Conservation (phyloP, 1,140 invertebrate species). For the Tribolium castaneum region DNA sequence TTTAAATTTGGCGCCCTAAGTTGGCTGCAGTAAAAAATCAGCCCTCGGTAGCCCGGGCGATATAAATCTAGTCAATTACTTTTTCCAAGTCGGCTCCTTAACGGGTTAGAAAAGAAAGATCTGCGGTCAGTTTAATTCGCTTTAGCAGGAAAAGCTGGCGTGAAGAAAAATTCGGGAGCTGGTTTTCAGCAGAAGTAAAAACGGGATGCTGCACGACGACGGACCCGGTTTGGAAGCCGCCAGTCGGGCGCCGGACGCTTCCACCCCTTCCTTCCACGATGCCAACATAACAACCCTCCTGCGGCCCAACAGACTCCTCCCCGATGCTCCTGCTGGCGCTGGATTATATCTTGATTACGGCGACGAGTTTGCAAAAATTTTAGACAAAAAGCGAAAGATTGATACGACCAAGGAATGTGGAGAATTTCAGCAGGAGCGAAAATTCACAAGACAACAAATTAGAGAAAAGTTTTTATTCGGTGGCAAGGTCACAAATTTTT, state of each 20-base stretch:
- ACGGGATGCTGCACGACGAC: slow-evolving; percentile 38
- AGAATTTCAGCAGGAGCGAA: too few relatives aligned
- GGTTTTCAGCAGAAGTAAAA: slow-evolving; percentile 37
- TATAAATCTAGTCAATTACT: slow-evolving; percentile 8
- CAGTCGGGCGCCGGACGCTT: slow-evolving; percentile 48
- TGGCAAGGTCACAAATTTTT: too few relatives aligned
- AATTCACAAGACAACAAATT: too few relatives aligned
- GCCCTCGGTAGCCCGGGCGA: not conserved
- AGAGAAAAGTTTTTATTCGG: too few relatives aligned
- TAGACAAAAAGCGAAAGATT: not conserved
- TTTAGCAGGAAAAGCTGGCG: not conserved
- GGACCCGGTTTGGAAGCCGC: slow-evolving; percentile 42
- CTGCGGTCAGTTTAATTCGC: slow-evolving; percentile 5
- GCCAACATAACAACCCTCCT: slow-evolving; percentile 46
- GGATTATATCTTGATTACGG: slow-evolving; percentile 9
- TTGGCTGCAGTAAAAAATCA: not conserved
- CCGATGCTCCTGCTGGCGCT: slow-evolving; percentile 10
- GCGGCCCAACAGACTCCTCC: slow-evolving; percentile 10
- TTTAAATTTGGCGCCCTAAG: slow-evolving; percentile 21
- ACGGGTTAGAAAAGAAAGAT: not conserved
- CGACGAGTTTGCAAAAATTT: slow-evolving; percentile 4
- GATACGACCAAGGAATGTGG: too few relatives aligned
- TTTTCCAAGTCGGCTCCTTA: not conserved
- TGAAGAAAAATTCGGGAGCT: slow-evolving; percentile 20
- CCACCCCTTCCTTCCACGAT: slow-evolving; percentile 33